Evolutionary conservation across 2,888 invertebrate genomes (phyloP).

Genomic region (Sminthurinus aureus): DNA sequence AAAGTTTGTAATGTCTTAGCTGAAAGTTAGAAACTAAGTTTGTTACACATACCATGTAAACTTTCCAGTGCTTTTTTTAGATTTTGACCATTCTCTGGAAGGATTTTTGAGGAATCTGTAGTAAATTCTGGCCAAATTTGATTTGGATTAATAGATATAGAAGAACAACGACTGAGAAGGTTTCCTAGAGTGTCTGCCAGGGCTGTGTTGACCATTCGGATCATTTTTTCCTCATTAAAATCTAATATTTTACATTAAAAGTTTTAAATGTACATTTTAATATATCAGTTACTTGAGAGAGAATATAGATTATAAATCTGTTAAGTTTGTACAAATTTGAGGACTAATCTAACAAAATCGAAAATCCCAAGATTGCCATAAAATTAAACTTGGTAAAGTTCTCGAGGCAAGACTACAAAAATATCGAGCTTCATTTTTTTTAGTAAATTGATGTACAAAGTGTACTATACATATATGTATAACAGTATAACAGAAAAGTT

Average conservation of each 20-base stretch:
- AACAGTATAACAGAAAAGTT: not conserved
- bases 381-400: not conserved
- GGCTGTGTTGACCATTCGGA: conserved; percentile 83
- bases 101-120: conserved; percentile 60
- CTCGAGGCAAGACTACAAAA: not conserved
- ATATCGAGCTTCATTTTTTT: not conserved
- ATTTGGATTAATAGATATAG: conserved; percentile 78
- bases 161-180: conserved; percentile 81
- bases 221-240: conserved; percentile 79
- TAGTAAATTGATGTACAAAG: no score
- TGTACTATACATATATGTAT: no score
- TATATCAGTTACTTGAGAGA: not conserved
- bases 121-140: conserved; percentile 73
- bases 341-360: not conserved
- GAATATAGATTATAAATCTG: no score
- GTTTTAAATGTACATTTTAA: no score
- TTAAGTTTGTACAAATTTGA: not conserved
- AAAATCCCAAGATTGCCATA: no score
- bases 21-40: not conserved
- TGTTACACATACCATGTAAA: conserved; percentile 67
- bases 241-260: conserved; percentile 70
- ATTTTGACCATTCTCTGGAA: conserved; percentile 51
- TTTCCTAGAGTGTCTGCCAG: conserved; percentile 93
- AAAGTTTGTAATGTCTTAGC: no score
- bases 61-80: conserved; percentile 69